Evolutionary conservation across 2,888 invertebrate species (phyloP).

Genomic region (Eucera pruinosa): DNA sequence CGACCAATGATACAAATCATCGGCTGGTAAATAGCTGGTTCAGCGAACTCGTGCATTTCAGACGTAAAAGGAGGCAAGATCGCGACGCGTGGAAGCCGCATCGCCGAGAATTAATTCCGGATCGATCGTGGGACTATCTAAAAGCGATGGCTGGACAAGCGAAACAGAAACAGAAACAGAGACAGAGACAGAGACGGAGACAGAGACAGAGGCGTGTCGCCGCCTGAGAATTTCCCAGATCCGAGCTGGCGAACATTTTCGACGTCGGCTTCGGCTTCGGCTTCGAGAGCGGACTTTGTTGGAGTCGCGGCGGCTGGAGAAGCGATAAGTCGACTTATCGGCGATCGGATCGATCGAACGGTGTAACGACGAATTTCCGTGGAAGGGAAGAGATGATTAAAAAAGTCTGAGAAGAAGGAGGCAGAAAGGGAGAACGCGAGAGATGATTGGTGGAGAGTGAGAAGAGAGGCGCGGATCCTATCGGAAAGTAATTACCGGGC

Average conservation of each 20-base stretch:
- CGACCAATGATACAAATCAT: slow-evolving; percentile 42
- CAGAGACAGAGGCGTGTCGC: no score
- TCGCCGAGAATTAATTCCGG: no score
- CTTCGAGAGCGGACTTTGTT: no score
- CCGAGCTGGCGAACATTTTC: neutral
- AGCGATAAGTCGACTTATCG: slow-evolving; percentile 35
- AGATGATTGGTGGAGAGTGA: slow-evolving; percentile 59
- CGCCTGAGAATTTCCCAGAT: no score
- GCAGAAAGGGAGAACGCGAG: slow-evolving; percentile 29
- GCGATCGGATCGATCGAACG: slow-evolving; percentile 58
- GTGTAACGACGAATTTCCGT: slow-evolving; percentile 67
- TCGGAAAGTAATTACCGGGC: slow-evolving; percentile 80
- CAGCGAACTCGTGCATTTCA: no score
- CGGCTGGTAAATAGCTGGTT: no score
- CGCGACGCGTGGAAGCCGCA: no score
- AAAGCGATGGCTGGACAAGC: no score
- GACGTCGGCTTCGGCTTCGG: neutral
- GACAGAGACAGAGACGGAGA: no score
- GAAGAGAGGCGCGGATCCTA: slow-evolving; percentile 71
- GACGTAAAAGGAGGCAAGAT: no score
- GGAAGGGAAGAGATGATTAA: slow-evolving; percentile 59
- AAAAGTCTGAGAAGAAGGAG: slow-evolving; percentile 33
- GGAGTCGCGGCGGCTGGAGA: neutral
- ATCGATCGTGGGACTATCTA: neutral
- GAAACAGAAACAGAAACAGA: no score